Percentiles rank a stretch among this genome's conserved stretches.
phyloP scores from a whole-genome alignment of 2,113 vertebrate species.

The Daubentonia madagascariensis region DNA sequence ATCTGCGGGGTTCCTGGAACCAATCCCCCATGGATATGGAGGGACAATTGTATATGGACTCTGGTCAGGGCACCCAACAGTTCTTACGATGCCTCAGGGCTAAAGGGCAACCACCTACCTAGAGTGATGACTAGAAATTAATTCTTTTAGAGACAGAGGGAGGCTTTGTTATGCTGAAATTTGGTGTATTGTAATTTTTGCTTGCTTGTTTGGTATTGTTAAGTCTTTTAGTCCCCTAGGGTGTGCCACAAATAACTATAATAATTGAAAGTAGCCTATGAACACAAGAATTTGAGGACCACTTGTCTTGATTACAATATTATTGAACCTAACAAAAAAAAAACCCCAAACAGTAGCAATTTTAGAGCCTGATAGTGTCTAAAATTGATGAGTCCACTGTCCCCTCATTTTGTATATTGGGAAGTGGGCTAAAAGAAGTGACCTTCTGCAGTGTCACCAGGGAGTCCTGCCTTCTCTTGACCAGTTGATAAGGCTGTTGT shows the following conservation, averaged over 20 bases:
- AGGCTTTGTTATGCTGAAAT: not conserved
- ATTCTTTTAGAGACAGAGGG: not conserved
- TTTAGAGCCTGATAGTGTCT: not conserved
- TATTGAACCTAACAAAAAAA: not conserved
- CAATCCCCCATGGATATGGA: not conserved
- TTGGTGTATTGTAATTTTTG: not conserved
- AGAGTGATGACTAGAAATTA: not conserved
- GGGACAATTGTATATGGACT: not conserved
- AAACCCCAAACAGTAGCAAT: not conserved
- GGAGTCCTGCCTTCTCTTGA: not conserved
- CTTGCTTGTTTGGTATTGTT: conserved; percentile 13
- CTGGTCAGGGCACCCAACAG: too few species aligned
- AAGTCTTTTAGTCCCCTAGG: not conserved
- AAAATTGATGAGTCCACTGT: not conserved
- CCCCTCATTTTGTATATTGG: not conserved
- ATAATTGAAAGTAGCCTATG: not conserved
- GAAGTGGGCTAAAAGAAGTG: not conserved
- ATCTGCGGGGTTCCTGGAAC: not conserved
- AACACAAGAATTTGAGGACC: not conserved
- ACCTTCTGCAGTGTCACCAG: not conserved
- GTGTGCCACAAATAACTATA: not conserved
- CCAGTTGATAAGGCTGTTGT: not conserved
- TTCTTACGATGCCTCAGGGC: not conserved
- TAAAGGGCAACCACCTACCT: not conserved
- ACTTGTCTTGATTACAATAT: not conserved